phyloP scores from a whole-genome alignment of 2,113 vertebrate species.

The Macrotus californicus region DNA sequence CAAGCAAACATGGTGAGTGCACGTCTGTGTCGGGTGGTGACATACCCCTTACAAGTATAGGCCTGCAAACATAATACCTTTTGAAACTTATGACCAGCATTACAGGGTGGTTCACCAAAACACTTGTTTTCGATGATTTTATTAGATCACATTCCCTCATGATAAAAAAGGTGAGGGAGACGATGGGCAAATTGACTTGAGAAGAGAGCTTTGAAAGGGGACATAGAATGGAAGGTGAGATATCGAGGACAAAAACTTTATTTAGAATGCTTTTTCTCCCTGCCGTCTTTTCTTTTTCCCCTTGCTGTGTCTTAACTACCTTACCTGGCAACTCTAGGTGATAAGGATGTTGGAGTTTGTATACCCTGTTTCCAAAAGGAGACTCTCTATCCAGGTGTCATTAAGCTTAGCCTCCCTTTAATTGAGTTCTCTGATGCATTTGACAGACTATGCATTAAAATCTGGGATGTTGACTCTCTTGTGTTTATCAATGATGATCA shows the following conservation, averaged over 20 bases:
- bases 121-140: constrained; percentile 9
- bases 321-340: neutral
- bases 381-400: neutral
- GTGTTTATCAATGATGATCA: neutral
- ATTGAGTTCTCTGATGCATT: neutral
- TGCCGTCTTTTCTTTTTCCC: neutral
- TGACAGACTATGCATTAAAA: neutral
- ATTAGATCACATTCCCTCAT: neutral
- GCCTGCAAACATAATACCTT: neutral
- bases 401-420: neutral
- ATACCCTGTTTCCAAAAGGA: neutral
- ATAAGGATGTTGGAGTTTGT: neutral
- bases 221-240: neutral
- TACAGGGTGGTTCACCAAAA: neutral
- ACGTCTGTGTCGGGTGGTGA: neutral
- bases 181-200: neutral
- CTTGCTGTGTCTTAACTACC: neutral
- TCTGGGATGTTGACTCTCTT: neutral
- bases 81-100: neutral
- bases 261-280: neutral
- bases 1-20: neutral
- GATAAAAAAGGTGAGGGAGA: neutral
- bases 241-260: neutral
- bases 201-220: neutral
- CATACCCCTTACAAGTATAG: neutral